Evolutionary conservation across 1,140 invertebrate species (phyloP), one percentile per base, ranked within the genome.

Genomic region (Drosophila saltans): DNA sequence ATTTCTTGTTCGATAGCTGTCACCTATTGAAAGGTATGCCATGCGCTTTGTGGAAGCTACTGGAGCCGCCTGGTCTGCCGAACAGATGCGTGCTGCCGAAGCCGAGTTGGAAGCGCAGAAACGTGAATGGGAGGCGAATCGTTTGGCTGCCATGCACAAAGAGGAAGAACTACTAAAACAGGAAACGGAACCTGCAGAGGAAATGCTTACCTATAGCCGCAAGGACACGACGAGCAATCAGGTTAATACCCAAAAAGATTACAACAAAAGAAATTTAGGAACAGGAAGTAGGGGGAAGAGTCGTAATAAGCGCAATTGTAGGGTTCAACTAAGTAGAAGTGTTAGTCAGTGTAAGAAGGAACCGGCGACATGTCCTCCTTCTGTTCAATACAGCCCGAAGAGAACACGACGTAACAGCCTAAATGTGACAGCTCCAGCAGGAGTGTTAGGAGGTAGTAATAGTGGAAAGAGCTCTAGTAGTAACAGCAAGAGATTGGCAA

Each of bases 11-110:
- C 10, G 59, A 24, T 39, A 99, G 98, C 92, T 99, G 30, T 96
- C 96, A 30, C 96, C 97, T 1, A 95, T 99, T 62, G 98, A 99
- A 93, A 94, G 96, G 60, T 99, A 98, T 93, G 98, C 98, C 21
- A 97, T 99, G 94, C 94, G 95, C 24, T 96, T 98, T 80, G 95
- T 99, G 68, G 98, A 99, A 93, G 95, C 95, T 62, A 95, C 95
- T 10, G 97, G 98, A 92, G 97, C 97, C 16, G 96, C 96, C 3
- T 96, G 96, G 92, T 95, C 96, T 30, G 96, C 96, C 2, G 97
- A 98, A 78, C 96, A 97, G 77, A 86, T 98, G 10, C 96, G 97
- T 26, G 96, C 96, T 9, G 98, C 97, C 8, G 97, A 98, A 91
- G 96, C 97, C 16, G 97, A 99, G 92, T 96, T 98, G 69, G 97